These are phyloP conservation scores for Heliconius eleuchia DNA, from an alignment of 1,140 invertebrate species.

Conservation along the genomic window DNA sequence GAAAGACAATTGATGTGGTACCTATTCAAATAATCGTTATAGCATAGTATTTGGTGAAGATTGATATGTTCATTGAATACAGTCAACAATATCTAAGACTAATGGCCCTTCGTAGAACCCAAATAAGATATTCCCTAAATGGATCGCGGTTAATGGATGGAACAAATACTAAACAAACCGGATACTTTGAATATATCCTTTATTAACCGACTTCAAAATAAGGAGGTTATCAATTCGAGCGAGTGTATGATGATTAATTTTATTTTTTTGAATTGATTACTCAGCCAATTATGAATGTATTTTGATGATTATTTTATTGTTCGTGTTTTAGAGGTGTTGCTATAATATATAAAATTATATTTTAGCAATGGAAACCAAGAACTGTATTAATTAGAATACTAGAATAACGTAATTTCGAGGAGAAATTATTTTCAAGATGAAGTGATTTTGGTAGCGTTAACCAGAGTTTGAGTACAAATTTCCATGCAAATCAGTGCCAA, in stretches of 20 bases:
- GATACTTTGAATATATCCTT: slow-evolving; percentile 32
- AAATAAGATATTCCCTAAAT: slow-evolving; percentile 33
- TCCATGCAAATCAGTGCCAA: slow-evolving; percentile 18
- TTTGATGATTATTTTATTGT: too few relatives aligned
- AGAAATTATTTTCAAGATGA: not conserved
- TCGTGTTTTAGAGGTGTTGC: too few relatives aligned
- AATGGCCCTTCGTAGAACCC: slow-evolving; percentile 32
- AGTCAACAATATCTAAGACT: slow-evolving; percentile 34
- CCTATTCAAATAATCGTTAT: not conserved
- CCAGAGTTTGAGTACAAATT: slow-evolving; percentile 2
- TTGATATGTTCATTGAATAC: slow-evolving; percentile 22
- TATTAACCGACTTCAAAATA: not conserved
- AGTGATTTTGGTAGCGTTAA: not conserved
- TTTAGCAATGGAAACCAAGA: too few relatives aligned
- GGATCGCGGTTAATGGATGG: slow-evolving; percentile 33
- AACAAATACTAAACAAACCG: slow-evolving; percentile 41
- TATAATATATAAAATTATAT: too few relatives aligned
- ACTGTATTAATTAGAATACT: not conserved
- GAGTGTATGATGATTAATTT: too few relatives aligned
- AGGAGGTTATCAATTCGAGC: not conserved
- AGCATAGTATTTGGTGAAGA: slow-evolving; percentile 6
- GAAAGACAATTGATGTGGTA: not conserved
- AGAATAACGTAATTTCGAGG: not conserved
- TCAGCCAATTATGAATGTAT: too few relatives aligned
- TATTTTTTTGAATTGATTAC: too few relatives aligned